A percentile compares a stretch with the other conserved stretches of the same genome.
Evolutionary conservation across 2,797 vertebrate genomes (phyloP).

Genomic region (Schizopygopsis malacanthus): DNA sequence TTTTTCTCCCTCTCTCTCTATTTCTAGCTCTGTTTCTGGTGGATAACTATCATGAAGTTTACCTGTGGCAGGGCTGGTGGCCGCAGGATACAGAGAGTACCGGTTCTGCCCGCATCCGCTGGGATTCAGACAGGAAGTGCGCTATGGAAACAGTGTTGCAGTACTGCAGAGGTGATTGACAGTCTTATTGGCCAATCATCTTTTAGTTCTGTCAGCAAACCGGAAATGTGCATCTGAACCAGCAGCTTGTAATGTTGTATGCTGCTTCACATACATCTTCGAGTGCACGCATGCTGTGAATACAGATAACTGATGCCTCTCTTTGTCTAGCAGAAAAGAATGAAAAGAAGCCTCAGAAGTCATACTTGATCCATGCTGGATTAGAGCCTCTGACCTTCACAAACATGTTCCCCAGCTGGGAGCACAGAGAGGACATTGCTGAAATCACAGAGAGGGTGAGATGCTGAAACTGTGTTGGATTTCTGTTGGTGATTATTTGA

Average conservation of each 20-base stretch:
- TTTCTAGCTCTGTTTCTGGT: conserved; percentile 90
- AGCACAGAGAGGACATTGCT: conserved; percentile 95
- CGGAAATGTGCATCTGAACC: neutral
- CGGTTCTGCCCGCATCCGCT: conserved; percentile 93
- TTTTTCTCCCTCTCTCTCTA: neutral
- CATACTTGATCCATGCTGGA: conserved; percentile 96
- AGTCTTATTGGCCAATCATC: neutral
- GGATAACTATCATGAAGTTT: conserved; percentile 98
- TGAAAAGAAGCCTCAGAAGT: conserved; percentile 91
- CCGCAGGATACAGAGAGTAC: conserved; percentile 91
- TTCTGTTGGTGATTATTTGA: neutral
- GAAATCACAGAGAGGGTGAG: conserved; percentile 96
- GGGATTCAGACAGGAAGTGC: conserved; percentile 94
- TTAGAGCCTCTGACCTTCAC: conserved; percentile 98
- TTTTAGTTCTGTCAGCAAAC: neutral
- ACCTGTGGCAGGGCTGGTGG: conserved; percentile 99
- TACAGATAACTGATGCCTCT: neutral
- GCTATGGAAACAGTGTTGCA: conserved; percentile 98
- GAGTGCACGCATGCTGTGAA: neutral
- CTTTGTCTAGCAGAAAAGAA: conserved; percentile 83
- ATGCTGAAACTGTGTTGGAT: neutral
- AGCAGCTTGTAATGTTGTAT: neutral
- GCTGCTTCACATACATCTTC: neutral
- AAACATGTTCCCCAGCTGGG: conserved; percentile 99
- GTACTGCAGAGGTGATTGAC: conserved; percentile 90